These are phyloP conservation scores for Orientallactaga sibirica DNA, from an alignment of 2,797 vertebrate species.

Conservation along the genomic window DNA sequence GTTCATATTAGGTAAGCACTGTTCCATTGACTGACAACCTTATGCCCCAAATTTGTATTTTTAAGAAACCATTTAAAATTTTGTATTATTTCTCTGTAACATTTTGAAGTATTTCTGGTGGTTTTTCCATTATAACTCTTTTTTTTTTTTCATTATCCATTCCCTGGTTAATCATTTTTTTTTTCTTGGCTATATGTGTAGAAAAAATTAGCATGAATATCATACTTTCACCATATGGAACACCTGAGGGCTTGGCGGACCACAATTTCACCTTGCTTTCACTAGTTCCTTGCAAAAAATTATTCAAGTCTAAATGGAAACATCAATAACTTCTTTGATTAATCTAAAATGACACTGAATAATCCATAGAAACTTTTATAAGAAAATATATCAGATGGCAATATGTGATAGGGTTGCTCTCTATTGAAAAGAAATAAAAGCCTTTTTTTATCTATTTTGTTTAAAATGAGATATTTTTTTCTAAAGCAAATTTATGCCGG, in stretches of 20 bases:
- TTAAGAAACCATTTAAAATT: background rate
- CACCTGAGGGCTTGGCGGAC: fast-evolving
- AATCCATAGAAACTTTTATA: background rate
- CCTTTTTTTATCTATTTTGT: background rate
- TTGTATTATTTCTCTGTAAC: background rate
- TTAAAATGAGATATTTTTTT: background rate
- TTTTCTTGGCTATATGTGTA: background rate
- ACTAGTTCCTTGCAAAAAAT: background rate
- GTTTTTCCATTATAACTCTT: background rate
- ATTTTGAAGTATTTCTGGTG: background rate
- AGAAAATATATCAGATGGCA: background rate
- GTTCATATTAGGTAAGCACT: background rate
- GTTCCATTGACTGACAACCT: background rate
- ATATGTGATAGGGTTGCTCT: background rate
- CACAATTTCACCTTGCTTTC: background rate
- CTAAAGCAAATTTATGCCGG: background rate
- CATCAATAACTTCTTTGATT: background rate
- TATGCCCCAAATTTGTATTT: background rate
- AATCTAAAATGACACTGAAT: background rate
- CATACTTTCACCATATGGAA: background rate
- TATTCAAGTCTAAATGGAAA: background rate
- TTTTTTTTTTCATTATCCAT: background rate
- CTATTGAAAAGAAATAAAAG: background rate
- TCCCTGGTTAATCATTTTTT: background rate
- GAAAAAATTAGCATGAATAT: background rate